Conservation (phyloP, 35 echinoderm and acorn worm species). For the Patiria miniata region DNA sequence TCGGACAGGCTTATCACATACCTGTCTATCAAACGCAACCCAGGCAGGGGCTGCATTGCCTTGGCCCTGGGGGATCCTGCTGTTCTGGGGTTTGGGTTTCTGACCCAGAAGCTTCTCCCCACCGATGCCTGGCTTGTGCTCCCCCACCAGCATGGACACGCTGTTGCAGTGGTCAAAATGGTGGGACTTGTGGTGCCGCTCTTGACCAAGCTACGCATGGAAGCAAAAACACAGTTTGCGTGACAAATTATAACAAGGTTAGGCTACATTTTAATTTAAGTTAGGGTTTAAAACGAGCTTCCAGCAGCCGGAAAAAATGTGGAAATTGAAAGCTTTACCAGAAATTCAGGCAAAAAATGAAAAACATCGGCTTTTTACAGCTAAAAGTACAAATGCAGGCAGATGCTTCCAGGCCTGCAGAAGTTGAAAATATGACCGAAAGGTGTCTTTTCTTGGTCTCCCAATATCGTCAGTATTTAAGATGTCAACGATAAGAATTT, state of each 20-base stretch:
- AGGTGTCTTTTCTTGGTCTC: too few species aligned
- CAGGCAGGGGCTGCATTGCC: conserved; percentile 94
- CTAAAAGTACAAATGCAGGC: too few species aligned
- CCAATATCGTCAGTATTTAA: too few species aligned
- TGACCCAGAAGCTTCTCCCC: conserved; percentile 82
- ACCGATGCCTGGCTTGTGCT: conserved; percentile 94
- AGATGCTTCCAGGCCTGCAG: too few species aligned
- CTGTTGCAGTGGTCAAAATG: conserved; percentile 95
- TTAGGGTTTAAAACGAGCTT: neutral
- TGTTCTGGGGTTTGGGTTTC: conserved; percentile 77
- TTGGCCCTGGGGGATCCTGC: conserved; percentile 88
- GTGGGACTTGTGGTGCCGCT: conserved; percentile 90
- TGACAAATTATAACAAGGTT: neutral
- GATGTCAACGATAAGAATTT: too few species aligned
- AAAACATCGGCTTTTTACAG: neutral
- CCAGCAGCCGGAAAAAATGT: too few species aligned
- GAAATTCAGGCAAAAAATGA: too few species aligned
- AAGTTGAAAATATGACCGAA: too few species aligned
- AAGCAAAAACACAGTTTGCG: neutral
- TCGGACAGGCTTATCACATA: neutral
- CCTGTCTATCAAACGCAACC: conserved; percentile 96
- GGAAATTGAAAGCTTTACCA: too few species aligned
- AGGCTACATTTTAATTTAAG: neutral
- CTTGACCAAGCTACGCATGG: conserved; percentile 73
- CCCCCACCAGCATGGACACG: conserved; percentile 96